A percentile compares a stretch with the other conserved stretches of the same genome.
These are phyloP conservation scores for Laothoe populi DNA, from an alignment of 2,888 invertebrate genomes.

Conservation along the genomic window DNA sequence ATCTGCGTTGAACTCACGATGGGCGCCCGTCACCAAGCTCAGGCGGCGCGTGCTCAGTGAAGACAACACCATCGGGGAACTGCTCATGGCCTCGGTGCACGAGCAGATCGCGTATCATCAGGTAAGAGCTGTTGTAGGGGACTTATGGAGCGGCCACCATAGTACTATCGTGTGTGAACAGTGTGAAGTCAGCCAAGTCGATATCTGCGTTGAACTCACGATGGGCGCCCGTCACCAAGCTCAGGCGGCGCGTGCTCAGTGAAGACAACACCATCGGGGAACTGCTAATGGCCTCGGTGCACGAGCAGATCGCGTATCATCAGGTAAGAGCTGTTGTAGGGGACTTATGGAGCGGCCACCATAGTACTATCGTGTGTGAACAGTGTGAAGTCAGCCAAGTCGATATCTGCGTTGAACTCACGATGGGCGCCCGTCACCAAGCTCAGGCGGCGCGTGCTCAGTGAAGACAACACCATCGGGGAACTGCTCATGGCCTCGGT, in stretches of 20 bases:
- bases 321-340: slow-evolving; percentile 70
- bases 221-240: slow-evolving; percentile 95
- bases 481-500: slow-evolving; percentile 95
- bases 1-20: slow-evolving; percentile 95
- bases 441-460: slow-evolving; percentile 90
- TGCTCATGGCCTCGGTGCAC: slow-evolving; percentile 94
- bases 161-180: slow-evolving; percentile 85
- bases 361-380: slow-evolving; percentile 85
- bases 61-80: slow-evolving; percentile 91
- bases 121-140: slow-evolving; percentile 54
- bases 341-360: too few species aligned
- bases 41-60: slow-evolving; percentile 90
- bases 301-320: slow-evolving; percentile 89
- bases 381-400: slow-evolving; percentile 90
- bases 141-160: too few species aligned
- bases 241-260: slow-evolving; percentile 91
- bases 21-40: slow-evolving; percentile 95
- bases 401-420: slow-evolving; percentile 94
- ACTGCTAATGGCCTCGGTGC: slow-evolving; percentile 93
- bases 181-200: slow-evolving; percentile 90
- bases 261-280: slow-evolving; percentile 92
- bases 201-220: slow-evolving; percentile 96
- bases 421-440: slow-evolving; percentile 96
- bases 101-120: slow-evolving; percentile 89
- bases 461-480: slow-evolving; percentile 90